phyloP scores from a whole-genome alignment of 2,888 invertebrate genomes.

The Eurytoma californica region DNA sequence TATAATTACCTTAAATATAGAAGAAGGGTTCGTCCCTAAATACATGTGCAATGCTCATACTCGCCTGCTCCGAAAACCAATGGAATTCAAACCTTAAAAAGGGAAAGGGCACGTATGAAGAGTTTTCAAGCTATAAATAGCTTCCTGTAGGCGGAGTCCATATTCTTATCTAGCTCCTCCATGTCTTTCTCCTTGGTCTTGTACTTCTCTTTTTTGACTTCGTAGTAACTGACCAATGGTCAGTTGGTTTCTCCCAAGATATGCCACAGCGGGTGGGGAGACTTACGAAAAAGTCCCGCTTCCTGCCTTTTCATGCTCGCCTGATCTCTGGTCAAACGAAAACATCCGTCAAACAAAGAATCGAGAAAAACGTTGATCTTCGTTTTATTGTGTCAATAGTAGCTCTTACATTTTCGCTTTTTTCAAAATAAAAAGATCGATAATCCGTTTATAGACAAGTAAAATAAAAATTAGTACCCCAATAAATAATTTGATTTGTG shows the following conservation, averaged over 20 bases:
- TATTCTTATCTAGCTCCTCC: background rate
- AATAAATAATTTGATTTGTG: slow-evolving; percentile 5
- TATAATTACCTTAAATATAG: too few relatives aligned
- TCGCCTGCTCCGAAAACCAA: slow-evolving; percentile 69
- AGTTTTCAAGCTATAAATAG: background rate
- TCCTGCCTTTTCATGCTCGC: slow-evolving; percentile 60
- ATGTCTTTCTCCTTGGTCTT: background rate
- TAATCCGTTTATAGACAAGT: background rate
- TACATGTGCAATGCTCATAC: slow-evolving; percentile 53
- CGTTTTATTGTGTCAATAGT: background rate
- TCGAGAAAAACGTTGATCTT: slow-evolving; percentile 55
- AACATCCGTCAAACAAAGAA: slow-evolving; percentile 66
- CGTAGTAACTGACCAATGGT: slow-evolving; percentile 31
- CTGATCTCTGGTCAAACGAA: slow-evolving; percentile 69
- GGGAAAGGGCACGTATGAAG: slow-evolving; percentile 56
- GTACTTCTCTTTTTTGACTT: background rate
- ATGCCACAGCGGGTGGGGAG: background rate
- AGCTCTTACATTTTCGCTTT: background rate
- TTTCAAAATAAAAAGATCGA: background rate
- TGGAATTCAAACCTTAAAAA: slow-evolving; percentile 65
- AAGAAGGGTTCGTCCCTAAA: slow-evolving; percentile 9
- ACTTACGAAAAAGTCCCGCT: background rate
- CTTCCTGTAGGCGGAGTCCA: background rate
- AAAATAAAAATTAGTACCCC: background rate
- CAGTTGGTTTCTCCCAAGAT: background rate